Conservation (phyloP, 2,888 invertebrate species). For the Frankliniella intonsa region DNA sequence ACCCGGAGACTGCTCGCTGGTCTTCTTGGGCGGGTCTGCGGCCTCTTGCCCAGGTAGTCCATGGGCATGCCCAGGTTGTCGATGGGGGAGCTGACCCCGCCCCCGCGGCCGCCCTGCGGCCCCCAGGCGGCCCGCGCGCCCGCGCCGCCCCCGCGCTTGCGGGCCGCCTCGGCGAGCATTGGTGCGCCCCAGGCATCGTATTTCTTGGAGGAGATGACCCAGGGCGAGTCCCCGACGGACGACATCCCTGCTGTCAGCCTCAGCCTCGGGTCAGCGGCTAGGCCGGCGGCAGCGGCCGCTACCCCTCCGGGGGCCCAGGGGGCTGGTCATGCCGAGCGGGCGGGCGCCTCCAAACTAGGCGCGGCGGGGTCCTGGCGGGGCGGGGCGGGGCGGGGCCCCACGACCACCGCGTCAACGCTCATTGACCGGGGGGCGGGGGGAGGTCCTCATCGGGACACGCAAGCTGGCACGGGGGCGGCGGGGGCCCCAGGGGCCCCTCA, state of each 20-base stretch:
- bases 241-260: not conserved
- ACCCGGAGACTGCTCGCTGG: not conserved
- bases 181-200: not conserved
- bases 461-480: not conserved
- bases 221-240: not conserved
- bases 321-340: not conserved
- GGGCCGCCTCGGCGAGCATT: not conserved
- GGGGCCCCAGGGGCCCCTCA: not conserved
- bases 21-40: not conserved
- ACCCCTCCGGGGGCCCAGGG: not conserved
- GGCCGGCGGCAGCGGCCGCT: not conserved
- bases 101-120: not conserved
- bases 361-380: not conserved
- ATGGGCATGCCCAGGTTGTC: not conserved
- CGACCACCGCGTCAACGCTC: not conserved
- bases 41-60: not conserved
- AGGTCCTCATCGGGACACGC: not conserved
- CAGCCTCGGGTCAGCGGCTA: not conserved
- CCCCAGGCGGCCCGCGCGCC: not conserved
- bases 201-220: constrained; percentile 16
- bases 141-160: not conserved
- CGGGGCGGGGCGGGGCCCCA: not conserved
- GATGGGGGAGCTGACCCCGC: not conserved
- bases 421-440: too few species aligned
- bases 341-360: not conserved